Conservation (phyloP, 2,113 vertebrate genomes). For the Dryoscopus gambensis region DNA sequence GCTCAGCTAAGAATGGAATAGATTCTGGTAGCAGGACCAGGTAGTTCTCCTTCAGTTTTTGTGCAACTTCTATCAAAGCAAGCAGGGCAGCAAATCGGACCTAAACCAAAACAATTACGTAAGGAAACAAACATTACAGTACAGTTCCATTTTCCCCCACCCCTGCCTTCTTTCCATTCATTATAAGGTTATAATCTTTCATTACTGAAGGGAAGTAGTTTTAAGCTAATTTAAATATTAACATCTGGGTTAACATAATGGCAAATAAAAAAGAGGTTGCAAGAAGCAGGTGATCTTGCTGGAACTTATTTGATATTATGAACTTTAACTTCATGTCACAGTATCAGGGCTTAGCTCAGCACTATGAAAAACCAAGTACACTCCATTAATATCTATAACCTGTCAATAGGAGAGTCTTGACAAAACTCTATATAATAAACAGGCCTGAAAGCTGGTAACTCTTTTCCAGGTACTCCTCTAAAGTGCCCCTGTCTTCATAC, state of each 20-base stretch:
- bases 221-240: background rate
- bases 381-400: background rate
- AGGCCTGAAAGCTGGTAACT: background rate
- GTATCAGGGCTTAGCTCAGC: background rate
- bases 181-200: background rate
- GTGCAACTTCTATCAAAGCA: slow-evolving; percentile 82
- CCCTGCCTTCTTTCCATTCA: background rate
- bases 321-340: background rate
- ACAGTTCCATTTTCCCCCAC: background rate
- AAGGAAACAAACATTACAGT: background rate
- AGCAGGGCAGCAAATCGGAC: slow-evolving; percentile 90
- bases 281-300: background rate
- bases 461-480: background rate
- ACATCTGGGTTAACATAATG: background rate
- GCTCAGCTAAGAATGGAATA: slow-evolving; percentile 93
- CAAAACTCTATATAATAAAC: background rate
- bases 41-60: slow-evolving; percentile 92
- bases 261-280: background rate
- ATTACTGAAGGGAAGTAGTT: background rate
- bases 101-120: slow-evolving; percentile 55
- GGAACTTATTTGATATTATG: background rate
- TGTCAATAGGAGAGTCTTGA: background rate
- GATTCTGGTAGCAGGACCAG: slow-evolving; percentile 91
- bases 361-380: background rate
- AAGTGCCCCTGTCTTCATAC: background rate